Conservation (phyloP, 2,113 vertebrate genomes). For the Pseudonaja textilis region DNA sequence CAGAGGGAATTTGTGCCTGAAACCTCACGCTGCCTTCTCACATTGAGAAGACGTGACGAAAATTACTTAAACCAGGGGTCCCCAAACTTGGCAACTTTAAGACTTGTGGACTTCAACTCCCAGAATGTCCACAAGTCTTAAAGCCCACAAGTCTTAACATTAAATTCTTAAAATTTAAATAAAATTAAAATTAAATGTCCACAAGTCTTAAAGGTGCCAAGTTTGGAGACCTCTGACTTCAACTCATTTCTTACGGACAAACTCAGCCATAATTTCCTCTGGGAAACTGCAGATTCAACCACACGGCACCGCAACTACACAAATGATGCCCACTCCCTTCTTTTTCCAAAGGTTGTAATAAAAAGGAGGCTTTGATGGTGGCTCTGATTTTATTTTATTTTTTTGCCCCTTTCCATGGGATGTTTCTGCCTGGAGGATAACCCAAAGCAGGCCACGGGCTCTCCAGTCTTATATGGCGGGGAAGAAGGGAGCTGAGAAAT, state of each 20-base stretch:
- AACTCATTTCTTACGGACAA: neutral
- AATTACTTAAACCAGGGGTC: neutral
- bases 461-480: neutral
- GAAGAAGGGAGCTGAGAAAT: neutral
- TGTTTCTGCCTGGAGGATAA: neutral
- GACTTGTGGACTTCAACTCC: too few species aligned
- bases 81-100: too few species aligned
- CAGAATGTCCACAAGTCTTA: too few species aligned
- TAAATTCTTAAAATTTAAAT: too few species aligned
- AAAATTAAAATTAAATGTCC: too few species aligned
- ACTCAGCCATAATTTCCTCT: neutral
- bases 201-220: too few species aligned
- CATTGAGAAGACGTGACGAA: neutral
- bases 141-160: too few species aligned
- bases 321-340: neutral
- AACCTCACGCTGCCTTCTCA: neutral
- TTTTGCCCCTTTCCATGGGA: neutral
- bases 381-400: neutral
- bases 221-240: too few species aligned
- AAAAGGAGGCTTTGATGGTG: neutral
- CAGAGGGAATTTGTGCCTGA: neutral
- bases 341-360: neutral
- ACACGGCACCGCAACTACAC: accelerated
- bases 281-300: neutral
- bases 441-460: neutral